phyloP scores from a whole-genome alignment of 53 echinoderm and acorn worm species.

The Echinarachnius parma region DNA sequence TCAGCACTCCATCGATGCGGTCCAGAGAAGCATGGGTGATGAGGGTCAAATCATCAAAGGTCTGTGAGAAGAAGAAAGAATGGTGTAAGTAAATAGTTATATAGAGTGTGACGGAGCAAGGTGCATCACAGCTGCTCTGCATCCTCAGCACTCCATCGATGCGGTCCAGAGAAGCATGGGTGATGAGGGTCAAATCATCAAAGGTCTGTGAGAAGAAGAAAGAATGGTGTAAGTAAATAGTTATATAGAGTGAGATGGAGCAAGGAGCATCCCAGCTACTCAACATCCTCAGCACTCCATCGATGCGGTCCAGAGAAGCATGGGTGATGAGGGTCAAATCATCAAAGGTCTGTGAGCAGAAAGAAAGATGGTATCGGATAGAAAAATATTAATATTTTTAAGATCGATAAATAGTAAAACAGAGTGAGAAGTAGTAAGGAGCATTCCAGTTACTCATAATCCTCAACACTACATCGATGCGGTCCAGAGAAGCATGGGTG shows the following conservation, averaged over 20 bases:
- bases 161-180: slow-evolving; percentile 85
- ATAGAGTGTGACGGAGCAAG: slow-evolving; percentile 77
- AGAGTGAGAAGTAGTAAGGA: too few species aligned
- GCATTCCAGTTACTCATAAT: slow-evolving; percentile 75
- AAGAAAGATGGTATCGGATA: too few species aligned
- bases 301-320: slow-evolving; percentile 83
- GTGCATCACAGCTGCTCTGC: slow-evolving; percentile 75
- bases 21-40: slow-evolving; percentile 89
- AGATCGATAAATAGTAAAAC: too few species aligned
- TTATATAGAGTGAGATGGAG: slow-evolving; percentile 79
- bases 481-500: slow-evolving; percentile 85
- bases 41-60: slow-evolving; percentile 54
- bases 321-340: slow-evolving; percentile 81
- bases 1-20: slow-evolving; percentile 72
- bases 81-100: too few species aligned
- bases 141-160: slow-evolving; percentile 69
- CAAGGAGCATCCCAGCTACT: slow-evolving; percentile 80
- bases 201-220: slow-evolving; percentile 13
- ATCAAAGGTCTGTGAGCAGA: slow-evolving; percentile 29
- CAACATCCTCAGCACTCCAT: slow-evolving; percentile 60
- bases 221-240: too few species aligned
- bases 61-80: too few species aligned
- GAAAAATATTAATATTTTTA: too few species aligned
- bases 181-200: slow-evolving; percentile 67
- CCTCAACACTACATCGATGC: slow-evolving; percentile 68